phyloP scores from a whole-genome alignment of 2,113 vertebrate genomes.

The Nannobrachium achirus region DNA sequence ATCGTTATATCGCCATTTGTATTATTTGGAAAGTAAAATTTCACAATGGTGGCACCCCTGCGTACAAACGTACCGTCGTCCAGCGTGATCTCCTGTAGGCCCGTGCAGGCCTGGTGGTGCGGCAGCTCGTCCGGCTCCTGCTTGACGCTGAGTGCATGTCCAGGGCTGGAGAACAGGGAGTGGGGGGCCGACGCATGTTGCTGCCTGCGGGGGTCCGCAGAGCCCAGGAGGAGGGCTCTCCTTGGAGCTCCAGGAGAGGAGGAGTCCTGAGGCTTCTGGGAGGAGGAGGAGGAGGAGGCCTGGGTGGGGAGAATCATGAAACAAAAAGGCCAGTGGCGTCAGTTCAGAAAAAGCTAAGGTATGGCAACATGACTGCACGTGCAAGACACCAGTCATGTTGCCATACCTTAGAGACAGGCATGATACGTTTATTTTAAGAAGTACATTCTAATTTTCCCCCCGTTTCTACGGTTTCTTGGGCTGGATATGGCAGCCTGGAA shows the following conservation, averaged over 20 bases:
- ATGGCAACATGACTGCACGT: too few relatives aligned
- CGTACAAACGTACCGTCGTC: constrained; percentile 86
- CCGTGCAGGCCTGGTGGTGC: constrained; percentile 83
- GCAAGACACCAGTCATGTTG: too few relatives aligned
- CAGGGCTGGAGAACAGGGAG: constrained; percentile 53
- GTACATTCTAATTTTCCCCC: too few relatives aligned
- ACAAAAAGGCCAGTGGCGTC: too few relatives aligned
- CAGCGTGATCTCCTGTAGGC: constrained; percentile 93
- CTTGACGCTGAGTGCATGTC: constrained; percentile 81
- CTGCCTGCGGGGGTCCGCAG: constrained; percentile 70
- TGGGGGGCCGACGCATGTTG: constrained; percentile 57
- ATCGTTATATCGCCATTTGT: too few relatives aligned
- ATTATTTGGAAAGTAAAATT: too few relatives aligned
- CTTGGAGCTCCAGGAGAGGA: constrained; percentile 70
- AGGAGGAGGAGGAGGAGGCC: background rate
- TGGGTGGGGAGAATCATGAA: too few relatives aligned
- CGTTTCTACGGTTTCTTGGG: too few relatives aligned
- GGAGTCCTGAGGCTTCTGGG: constrained; percentile 49
- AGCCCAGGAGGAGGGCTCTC: constrained; percentile 66
- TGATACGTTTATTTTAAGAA: too few relatives aligned
- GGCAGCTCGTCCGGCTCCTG: constrained; percentile 86
- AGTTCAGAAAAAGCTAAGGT: too few relatives aligned
- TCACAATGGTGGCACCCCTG: background rate
- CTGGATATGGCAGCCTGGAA: too few relatives aligned
- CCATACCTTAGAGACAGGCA: too few relatives aligned